Conservation (phyloP, 2,797 vertebrate species). For the Allobates femoralis region DNA sequence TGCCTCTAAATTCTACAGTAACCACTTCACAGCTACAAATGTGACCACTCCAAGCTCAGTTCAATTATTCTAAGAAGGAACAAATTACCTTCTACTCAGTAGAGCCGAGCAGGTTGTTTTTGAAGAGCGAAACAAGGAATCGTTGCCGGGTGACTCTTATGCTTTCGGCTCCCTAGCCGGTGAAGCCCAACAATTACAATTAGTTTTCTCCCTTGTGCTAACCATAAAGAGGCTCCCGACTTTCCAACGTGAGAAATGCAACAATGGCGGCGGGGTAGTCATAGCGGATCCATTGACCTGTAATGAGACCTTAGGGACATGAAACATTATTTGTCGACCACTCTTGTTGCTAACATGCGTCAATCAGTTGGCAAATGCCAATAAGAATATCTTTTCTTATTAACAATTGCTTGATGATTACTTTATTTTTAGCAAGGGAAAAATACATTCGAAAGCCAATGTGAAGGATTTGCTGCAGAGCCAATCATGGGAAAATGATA, state of each 20-base stretch:
- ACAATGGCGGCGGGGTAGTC: neutral
- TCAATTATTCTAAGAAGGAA: slow-evolving; percentile 52
- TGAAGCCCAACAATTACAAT: slow-evolving; percentile 30
- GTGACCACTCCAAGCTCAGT: slow-evolving; percentile 25
- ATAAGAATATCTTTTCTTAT: slow-evolving; percentile 6
- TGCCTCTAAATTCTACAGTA: slow-evolving; percentile 42
- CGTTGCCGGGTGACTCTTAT: neutral
- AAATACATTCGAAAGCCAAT: neutral
- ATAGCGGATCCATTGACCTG: neutral
- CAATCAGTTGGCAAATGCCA: neutral
- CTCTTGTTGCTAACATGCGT: neutral
- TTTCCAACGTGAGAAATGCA: neutral
- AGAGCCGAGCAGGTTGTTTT: slow-evolving; percentile 15
- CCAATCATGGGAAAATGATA: neutral
- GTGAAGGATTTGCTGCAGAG: neutral
- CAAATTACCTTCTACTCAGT: slow-evolving; percentile 49
- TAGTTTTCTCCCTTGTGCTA: slow-evolving; percentile 22
- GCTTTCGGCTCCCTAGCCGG: slow-evolving; percentile 6
- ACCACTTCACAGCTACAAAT: slow-evolving; percentile 27
- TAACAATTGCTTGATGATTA: neutral
- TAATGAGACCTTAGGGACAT: slow-evolving; percentile 1
- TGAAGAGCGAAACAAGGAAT: slow-evolving; percentile 14
- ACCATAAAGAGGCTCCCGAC: neutral
- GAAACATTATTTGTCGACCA: neutral
- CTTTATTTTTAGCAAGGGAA: neutral